Evolutionary conservation across 2,113 vertebrate genomes (phyloP).

Genomic region (Osmerus mordax): DNA sequence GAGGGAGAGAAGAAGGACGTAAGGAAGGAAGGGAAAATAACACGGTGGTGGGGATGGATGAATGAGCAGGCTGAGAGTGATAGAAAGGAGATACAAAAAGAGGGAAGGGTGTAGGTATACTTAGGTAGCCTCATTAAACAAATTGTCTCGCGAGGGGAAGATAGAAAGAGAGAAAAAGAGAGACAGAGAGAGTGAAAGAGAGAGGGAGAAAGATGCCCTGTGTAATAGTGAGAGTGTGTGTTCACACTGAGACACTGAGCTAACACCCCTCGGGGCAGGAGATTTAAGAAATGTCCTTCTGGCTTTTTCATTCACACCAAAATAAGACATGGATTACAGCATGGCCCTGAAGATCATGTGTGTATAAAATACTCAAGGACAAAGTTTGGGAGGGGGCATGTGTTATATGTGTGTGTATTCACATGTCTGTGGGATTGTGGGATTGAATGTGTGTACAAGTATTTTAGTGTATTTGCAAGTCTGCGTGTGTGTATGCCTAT

Average conservation of each 20-base stretch:
- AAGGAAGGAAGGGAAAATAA: constrained; percentile 2
- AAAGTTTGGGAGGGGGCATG: too few relatives aligned
- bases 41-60: not conserved
- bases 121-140: not conserved
- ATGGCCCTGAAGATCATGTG: not conserved
- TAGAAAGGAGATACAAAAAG: not conserved
- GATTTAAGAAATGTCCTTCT: not conserved
- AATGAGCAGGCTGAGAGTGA: not conserved
- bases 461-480: too few relatives aligned
- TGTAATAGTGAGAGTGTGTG: not conserved
- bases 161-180: not conserved
- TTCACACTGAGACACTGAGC: too few relatives aligned
- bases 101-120: not conserved
- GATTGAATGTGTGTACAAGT: too few relatives aligned
- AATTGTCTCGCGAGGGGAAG: not conserved
- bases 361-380: too few relatives aligned
- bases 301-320: not conserved
- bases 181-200: not conserved
- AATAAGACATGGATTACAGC: not conserved
- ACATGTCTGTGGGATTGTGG: too few relatives aligned
- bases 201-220: not conserved
- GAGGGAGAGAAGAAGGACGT: constrained; percentile 7
- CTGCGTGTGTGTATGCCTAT: too few relatives aligned
- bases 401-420: too few relatives aligned
- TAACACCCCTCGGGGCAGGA: not conserved